Percentiles rank a stretch among this genome's conserved stretches.
phyloP scores from a whole-genome alignment of 1,140 invertebrate genomes.

The Zaprionus ghesquierei region DNA sequence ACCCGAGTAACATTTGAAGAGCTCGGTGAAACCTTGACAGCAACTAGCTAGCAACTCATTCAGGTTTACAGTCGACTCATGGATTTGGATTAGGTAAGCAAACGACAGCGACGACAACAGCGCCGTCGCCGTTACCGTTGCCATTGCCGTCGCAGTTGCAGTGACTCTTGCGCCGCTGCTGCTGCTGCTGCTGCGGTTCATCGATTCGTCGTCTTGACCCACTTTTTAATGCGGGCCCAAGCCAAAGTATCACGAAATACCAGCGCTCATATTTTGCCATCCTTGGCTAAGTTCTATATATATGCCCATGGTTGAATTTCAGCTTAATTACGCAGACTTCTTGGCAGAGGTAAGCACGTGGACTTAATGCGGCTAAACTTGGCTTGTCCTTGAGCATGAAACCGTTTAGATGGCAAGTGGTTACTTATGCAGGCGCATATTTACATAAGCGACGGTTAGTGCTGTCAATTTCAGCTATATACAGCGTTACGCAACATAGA shows the following conservation, averaged over 20 bases:
- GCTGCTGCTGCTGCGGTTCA: constrained; percentile 24
- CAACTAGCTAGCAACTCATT: constrained; percentile 5
- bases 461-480: background rate
- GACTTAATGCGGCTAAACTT: background rate
- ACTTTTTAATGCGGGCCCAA: constrained; percentile 41
- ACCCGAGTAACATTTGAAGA: constrained; percentile 1
- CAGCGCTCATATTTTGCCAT: background rate
- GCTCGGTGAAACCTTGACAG: constrained; percentile 28
- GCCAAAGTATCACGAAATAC: constrained; percentile 2
- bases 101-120: background rate
- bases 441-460: background rate
- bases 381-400: background rate
- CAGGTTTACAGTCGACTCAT: constrained; percentile 9
- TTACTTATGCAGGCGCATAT: background rate
- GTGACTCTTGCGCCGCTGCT: constrained; percentile 21
- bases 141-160: background rate
- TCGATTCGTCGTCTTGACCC: constrained; percentile 67
- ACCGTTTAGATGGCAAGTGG: background rate
- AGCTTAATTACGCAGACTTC: background rate
- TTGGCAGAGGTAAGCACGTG: background rate
- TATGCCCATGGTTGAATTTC: background rate
- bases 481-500: constrained; percentile 6
- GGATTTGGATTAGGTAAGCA: constrained; percentile 45
- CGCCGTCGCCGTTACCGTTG: background rate
- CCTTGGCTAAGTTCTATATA: background rate